These are phyloP conservation scores for Octomys mimax DNA, from an alignment of 2,797 vertebrate genomes.

Conservation along the genomic window DNA sequence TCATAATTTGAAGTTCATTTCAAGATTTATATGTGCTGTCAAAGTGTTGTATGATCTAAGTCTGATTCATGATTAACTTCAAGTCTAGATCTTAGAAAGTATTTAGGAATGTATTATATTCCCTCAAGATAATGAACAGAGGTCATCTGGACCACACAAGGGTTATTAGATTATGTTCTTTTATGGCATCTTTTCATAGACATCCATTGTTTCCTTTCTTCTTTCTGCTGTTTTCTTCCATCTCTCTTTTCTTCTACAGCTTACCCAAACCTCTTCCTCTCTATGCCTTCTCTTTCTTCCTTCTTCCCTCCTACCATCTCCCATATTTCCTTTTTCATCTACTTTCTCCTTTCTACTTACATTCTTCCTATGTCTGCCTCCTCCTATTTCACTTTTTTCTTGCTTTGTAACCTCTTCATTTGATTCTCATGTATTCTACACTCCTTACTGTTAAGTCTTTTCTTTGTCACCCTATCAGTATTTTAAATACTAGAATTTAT, in stretches of 20 bases:
- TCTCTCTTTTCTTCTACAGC: background rate
- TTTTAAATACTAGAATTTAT: slow-evolving; percentile 16
- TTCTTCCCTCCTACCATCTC: background rate
- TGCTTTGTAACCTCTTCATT: background rate
- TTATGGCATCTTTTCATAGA: background rate
- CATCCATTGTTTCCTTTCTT: background rate
- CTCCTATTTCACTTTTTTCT: background rate
- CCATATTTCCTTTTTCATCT: background rate
- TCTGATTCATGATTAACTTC: background rate
- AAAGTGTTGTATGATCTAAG: background rate
- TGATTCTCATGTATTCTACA: background rate
- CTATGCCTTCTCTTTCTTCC: background rate
- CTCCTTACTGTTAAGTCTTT: background rate
- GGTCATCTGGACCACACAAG: background rate
- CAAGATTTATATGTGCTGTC: background rate
- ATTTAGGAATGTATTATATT: background rate
- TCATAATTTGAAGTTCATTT: background rate
- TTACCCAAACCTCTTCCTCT: background rate
- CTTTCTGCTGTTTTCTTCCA: background rate
- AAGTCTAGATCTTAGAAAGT: background rate
- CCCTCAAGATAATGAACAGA: background rate
- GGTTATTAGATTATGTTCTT: background rate
- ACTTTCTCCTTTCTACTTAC: background rate
- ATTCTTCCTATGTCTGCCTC: background rate
- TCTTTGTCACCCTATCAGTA: background rate